Evolutionary conservation across 2,888 invertebrate genomes (phyloP).

Genomic region (Drosophila buzzatii): DNA sequence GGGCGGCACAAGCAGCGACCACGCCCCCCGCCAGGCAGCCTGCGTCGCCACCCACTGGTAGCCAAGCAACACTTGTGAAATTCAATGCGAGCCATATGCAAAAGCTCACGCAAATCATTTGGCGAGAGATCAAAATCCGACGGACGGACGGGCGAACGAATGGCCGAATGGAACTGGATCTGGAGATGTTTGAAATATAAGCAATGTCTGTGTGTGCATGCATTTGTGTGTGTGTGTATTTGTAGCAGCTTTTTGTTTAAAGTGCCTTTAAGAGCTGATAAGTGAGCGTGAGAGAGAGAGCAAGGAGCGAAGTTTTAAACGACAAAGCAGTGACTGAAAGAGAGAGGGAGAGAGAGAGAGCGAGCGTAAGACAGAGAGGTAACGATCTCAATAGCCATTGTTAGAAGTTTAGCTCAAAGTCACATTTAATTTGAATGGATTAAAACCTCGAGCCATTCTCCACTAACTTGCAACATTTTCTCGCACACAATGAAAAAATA

Average conservation of each 20-base stretch:
- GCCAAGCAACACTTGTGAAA: conserved; percentile 45
- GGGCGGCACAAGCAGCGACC: conserved; percentile 27
- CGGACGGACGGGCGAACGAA: not conserved
- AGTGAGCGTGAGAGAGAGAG: not conserved
- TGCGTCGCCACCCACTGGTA: not conserved
- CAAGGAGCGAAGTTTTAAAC: not conserved
- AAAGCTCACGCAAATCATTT: conserved; percentile 41
- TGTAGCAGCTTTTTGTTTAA: conserved; percentile 13
- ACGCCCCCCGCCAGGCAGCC: not conserved
- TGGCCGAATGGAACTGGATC: not conserved
- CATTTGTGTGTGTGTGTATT: not conserved
- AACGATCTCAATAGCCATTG: conserved; percentile 13
- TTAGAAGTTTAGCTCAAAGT: conserved; percentile 42
- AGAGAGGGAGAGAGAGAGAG: not conserved
- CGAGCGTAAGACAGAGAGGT: not conserved
- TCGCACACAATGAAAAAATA: not conserved
- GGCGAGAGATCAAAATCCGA: not conserved
- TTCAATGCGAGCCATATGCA: conserved; percentile 47
- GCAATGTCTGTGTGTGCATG: not conserved
- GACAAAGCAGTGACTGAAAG: not conserved
- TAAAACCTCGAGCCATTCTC: conserved; percentile 8
- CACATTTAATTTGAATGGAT: conserved; percentile 52
- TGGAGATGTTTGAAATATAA: conserved; percentile 2
- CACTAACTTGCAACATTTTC: conserved; percentile 20
- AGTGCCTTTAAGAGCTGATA: conserved; percentile 17